Conservation (phyloP, 2,888 invertebrate species). For the Drosophila greeni region DNA sequence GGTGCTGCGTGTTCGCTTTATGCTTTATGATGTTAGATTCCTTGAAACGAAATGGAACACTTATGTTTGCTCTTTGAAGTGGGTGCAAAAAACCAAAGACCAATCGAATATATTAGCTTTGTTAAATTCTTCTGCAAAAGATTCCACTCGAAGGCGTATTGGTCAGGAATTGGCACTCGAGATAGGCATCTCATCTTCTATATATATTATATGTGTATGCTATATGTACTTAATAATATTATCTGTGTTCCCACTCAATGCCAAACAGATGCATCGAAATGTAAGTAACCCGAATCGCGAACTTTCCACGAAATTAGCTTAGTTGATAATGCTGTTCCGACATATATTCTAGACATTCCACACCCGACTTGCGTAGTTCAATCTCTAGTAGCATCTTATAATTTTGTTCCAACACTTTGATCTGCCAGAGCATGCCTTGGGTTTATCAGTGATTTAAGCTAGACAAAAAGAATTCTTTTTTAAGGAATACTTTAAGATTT, state of each 20-base stretch:
- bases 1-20: constrained; percentile 13
- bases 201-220: constrained; percentile 24
- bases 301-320: constrained; percentile 17
- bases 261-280: constrained; percentile 78
- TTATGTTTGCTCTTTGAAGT: constrained; percentile 19
- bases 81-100: constrained; percentile 23
- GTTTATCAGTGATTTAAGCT: background rate
- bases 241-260: constrained; percentile 70
- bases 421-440: constrained; percentile 14
- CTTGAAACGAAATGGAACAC: constrained; percentile 26
- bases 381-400: constrained; percentile 19
- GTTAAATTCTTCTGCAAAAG: constrained; percentile 15
- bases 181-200: constrained; percentile 16
- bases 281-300: constrained; percentile 71
- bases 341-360: constrained; percentile 20
- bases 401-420: background rate
- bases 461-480: background rate
- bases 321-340: constrained; percentile 18
- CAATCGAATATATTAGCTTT: constrained; percentile 11
- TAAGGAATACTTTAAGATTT: background rate
- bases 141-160: constrained; percentile 23
- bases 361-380: constrained; percentile 21
- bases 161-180: constrained; percentile 20
- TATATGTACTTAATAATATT: constrained; percentile 56
- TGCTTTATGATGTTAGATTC: constrained; percentile 32